Conservation (phyloP, 2,888 invertebrate species). For the Drosophila quasianomalipes region DNA sequence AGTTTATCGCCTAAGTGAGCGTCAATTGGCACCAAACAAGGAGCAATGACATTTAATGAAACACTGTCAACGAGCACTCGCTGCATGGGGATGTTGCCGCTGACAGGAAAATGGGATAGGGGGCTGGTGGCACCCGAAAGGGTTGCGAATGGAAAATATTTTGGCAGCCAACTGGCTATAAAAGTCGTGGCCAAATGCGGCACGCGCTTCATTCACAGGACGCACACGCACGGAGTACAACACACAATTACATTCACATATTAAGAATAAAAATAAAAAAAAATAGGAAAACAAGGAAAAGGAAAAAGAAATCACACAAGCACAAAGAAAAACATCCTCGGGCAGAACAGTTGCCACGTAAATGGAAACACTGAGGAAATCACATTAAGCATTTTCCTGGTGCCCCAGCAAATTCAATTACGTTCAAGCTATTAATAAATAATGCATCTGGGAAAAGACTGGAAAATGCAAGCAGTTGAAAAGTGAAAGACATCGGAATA, state of each 20-base stretch:
- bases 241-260: constrained; percentile 22
- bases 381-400: constrained; percentile 22
- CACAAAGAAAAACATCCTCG: constrained; percentile 17
- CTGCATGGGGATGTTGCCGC: constrained; percentile 7
- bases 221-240: constrained; percentile 41
- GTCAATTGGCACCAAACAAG: constrained; percentile 69
- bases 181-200: constrained; percentile 59
- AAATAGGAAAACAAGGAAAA: constrained; percentile 1
- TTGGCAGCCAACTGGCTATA: constrained; percentile 55
- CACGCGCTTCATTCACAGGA: constrained; percentile 69
- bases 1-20: constrained; percentile 58
- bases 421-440: constrained; percentile 42
- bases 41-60: constrained; percentile 70
- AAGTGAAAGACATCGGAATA: constrained; percentile 22
- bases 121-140: constrained; percentile 6
- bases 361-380: constrained; percentile 12
- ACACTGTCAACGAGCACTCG: constrained; percentile 44
- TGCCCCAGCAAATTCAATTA: constrained; percentile 47
- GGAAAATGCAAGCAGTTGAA: not conserved
- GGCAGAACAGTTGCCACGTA: constrained; percentile 12
- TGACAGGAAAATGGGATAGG: constrained; percentile 17
- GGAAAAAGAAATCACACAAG: constrained; percentile 28
- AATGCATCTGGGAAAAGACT: constrained; percentile 18
- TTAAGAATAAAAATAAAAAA: not conserved
- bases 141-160: constrained; percentile 24